These are phyloP conservation scores for Vireo altiloquus DNA, from an alignment of 2,113 vertebrate genomes.

Conservation along the genomic window DNA sequence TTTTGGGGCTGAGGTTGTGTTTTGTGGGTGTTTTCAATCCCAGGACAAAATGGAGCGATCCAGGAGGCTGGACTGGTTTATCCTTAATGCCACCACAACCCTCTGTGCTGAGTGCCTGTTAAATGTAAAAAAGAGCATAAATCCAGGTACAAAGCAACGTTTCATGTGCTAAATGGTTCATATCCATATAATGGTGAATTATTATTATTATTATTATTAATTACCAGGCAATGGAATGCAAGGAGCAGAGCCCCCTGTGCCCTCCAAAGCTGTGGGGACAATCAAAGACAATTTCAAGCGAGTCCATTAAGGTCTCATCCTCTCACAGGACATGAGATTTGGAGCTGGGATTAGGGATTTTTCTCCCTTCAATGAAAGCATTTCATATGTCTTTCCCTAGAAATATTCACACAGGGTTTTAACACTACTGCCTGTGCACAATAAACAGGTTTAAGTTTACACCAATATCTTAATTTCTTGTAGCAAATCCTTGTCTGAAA, in stretches of 20 bases:
- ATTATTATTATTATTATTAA: too few species aligned
- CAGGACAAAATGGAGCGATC: accelerated
- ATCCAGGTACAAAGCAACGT: not conserved
- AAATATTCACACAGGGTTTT: not conserved
- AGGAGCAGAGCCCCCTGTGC: not conserved
- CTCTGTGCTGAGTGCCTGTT: not conserved
- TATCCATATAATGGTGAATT: not conserved
- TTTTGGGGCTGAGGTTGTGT: not conserved
- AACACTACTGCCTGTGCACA: not conserved
- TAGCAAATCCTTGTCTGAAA: not conserved
- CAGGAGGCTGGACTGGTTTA: not conserved
- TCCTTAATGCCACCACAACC: accelerated
- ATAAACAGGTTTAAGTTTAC: not conserved
- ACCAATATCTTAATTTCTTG: not conserved
- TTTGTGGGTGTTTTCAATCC: accelerated
- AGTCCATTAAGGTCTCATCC: too few species aligned
- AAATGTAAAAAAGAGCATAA: not conserved
- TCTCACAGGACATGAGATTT: not conserved
- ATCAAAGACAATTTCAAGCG: not conserved
- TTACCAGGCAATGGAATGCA: not conserved
- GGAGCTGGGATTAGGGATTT: not conserved
- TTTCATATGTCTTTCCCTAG: not conserved
- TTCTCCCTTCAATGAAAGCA: not conserved
- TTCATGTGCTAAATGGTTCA: not conserved
- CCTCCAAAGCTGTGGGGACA: not conserved